Evolutionary conservation across 2,888 invertebrate genomes (phyloP), one percentile per base, ranked within the genome.

Genomic region (Panzeria rudis): DNA sequence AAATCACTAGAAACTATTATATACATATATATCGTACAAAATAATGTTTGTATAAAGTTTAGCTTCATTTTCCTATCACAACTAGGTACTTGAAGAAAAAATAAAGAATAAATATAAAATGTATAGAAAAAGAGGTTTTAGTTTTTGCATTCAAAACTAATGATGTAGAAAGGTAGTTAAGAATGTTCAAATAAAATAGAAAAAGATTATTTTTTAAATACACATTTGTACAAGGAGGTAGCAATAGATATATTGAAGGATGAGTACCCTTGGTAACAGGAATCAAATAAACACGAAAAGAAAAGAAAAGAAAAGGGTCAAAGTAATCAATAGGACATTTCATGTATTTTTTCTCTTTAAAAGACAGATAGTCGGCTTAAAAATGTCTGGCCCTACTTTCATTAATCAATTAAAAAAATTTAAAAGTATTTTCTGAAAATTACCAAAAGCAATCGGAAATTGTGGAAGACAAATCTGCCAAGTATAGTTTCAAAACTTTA

Each of bases 131-230:
- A 47, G 47, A 66, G 38, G 62, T 41, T 82, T 52, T 35, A 15
- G 61, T 59, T 29, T 66, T 77, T 71, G 35, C 64, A 80, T 77
- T 80, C 15, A 62, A 81, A 81, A 81, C 72, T 81, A 84, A 81
- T 84, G 77, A 81, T 69, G 72, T 38, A 81, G 81, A 84, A 81
- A 81, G 56, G 59, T 62, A 72, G 76, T 84, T 80, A 80, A 84
- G 76, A 80, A 66, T 25, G 66, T 56, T 73, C 56, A 64, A 79
- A 54, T 56, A 59, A 44, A 76, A 80, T 71, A n/a, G 29, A 69
- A 79, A 80, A 47, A 29, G 56, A 59, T 69, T 75, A 59, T 59
- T 79, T 79, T n/a, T 83, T 71, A 38, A 59, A 78, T 54, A 69
- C 61, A 44, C 56, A 59, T 32, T 56, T 17, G 4, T 0, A 50